Base-by-base conservation (phyloP, 2,797 vertebrate genomes). In the Pipistrellus pipistrellus region DNA sequence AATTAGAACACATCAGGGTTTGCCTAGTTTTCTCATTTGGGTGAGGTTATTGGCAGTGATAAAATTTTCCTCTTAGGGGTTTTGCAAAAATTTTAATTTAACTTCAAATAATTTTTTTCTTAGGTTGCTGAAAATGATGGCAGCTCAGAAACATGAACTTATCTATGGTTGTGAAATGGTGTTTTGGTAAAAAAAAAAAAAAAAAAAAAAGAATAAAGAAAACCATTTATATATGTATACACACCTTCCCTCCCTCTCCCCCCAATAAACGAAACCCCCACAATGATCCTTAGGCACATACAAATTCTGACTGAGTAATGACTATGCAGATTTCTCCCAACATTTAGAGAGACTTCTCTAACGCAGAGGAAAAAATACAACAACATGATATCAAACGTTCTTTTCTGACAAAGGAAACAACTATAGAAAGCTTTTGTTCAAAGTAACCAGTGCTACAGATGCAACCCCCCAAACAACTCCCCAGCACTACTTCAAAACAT, bases 291-390 rank as follows among this genome's bases (percentile, higher is more conserved):
- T 81, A 90, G 25, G 80, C 69, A 94, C 92, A 14, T 68, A 97
- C 96, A 98, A 97, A 95, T 96, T 97, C 97, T 92, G 94, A 97
- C 38, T 95, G 87, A 95, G 94, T 98, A 97, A 55, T 97, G 98
- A 97, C 97, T 97, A 97, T 68, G 94, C 87, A 96, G 88, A 64
- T 88, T 96, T 88, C 83, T 88, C 91, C 23, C 55, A 98, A 95
- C 93, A 97, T 97, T 98, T 98, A 98, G 96, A 98, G 98, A 98
- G 98, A 93, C 96, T 96, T 97, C 93, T 94, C 90, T 97, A 98
- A 93, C 64, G 97, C 97, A 96, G 95, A 98, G 90, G 97, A 98
- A 98, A 97, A 94, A 97, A 86, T 32, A 95, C 68, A 85, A 51
- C 68, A 87, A 46, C 85, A 93, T 85, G 68, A 97, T 97, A 98